phyloP scores from a whole-genome alignment of 2,113 vertebrate genomes.

The Anseranas semipalmata region DNA sequence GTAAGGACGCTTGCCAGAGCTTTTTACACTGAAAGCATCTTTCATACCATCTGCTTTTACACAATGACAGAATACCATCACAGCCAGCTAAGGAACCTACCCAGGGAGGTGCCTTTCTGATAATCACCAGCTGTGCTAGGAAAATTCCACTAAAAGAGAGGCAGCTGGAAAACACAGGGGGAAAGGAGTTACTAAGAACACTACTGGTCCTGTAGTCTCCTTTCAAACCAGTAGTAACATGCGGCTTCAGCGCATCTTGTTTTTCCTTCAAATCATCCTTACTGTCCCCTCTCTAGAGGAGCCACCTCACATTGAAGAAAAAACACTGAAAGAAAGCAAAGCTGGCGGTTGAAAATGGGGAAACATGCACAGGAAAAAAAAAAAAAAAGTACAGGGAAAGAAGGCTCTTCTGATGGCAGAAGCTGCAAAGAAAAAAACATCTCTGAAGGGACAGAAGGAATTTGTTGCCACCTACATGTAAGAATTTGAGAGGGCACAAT shows the following conservation, averaged over 20 bases:
- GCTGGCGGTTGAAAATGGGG: background rate
- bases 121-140: background rate
- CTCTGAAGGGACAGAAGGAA: background rate
- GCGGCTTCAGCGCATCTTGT: background rate
- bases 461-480: background rate
- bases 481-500: background rate
- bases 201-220: background rate
- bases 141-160: background rate
- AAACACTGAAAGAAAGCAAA: background rate
- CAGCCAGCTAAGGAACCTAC: background rate
- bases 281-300: background rate
- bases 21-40: background rate
- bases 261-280: background rate
- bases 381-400: background rate
- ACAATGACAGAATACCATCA: background rate
- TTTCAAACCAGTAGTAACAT: background rate
- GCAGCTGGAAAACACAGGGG: background rate
- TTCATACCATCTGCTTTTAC: background rate
- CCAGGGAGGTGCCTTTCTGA: background rate
- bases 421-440: background rate
- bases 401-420: background rate
- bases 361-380: background rate
- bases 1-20: background rate
- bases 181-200: background rate
- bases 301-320: background rate